Conservation (phyloP, 1,140 invertebrate species). For the Apis laboriosa region DNA sequence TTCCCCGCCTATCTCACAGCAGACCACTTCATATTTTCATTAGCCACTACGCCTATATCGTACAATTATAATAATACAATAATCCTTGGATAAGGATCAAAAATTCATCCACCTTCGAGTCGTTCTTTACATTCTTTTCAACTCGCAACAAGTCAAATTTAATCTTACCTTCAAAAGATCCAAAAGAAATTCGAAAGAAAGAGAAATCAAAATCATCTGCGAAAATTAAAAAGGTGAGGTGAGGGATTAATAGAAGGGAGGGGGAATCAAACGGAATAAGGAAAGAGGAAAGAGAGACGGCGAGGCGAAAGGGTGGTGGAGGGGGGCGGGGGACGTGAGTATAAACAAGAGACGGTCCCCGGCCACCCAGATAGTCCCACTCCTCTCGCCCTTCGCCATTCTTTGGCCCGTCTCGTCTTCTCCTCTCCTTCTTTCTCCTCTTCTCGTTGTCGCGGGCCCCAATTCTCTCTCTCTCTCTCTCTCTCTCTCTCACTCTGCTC, state of each 20-base stretch:
- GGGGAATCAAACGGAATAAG: slow-evolving; percentile 6
- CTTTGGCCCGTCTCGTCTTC: slow-evolving; percentile 45
- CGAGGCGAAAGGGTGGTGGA: slow-evolving; percentile 39
- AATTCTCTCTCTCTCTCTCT: slow-evolving; percentile 46
- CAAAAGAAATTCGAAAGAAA: too few species aligned
- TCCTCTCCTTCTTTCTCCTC: slow-evolving; percentile 36
- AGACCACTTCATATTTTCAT: too few species aligned
- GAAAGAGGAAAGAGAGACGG: slow-evolving; percentile 31
- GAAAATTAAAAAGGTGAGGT: not conserved
- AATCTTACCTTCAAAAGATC: too few species aligned
- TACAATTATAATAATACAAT: too few species aligned
- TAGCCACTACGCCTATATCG: too few species aligned
- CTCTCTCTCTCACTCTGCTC: slow-evolving; percentile 60
- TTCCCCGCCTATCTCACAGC: too few species aligned
- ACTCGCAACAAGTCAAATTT: too few species aligned
- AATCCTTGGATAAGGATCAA: too few species aligned
- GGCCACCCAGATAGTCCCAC: slow-evolving; percentile 65
- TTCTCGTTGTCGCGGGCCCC: slow-evolving; percentile 29
- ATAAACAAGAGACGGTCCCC: slow-evolving; percentile 68
- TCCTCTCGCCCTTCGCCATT: slow-evolving; percentile 60
- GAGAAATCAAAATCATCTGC: not conserved
- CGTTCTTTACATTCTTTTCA: too few species aligned
- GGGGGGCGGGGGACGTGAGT: slow-evolving; percentile 52
- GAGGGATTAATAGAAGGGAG: not conserved
- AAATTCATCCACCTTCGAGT: too few species aligned